Evolutionary conservation across 2,113 vertebrate species (phyloP).

Genomic region (Castor canadensis): DNA sequence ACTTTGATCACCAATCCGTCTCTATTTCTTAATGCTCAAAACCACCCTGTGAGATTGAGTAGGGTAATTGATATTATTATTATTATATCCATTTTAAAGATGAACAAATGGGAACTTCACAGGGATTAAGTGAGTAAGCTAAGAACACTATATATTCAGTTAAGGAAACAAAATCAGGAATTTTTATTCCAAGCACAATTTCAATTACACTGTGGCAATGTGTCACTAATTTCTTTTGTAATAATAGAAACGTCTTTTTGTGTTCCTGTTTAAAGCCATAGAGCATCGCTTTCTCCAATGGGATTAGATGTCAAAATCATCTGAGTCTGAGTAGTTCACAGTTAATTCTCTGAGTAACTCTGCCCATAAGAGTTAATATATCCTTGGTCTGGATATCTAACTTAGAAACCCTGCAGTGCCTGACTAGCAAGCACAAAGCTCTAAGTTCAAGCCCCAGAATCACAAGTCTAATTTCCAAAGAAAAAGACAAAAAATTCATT

Average conservation of each 20-base stretch:
- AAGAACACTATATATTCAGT: background rate
- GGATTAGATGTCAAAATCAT: background rate
- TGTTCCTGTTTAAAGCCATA: background rate
- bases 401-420: too few relatives aligned
- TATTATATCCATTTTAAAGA: background rate
- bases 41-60: background rate
- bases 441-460: too few relatives aligned
- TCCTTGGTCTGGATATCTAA: too few relatives aligned
- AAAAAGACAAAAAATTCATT: too few relatives aligned
- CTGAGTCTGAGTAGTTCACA: background rate
- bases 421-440: background rate
- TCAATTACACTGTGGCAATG: background rate
- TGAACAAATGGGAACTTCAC: background rate
- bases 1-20: background rate
- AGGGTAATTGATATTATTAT: background rate
- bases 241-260: background rate
- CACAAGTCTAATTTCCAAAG: too few relatives aligned
- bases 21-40: background rate
- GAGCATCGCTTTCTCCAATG: background rate
- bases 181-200: background rate
- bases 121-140: background rate
- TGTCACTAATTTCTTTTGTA: slow-evolving; percentile 13
- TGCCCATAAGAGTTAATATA: background rate
- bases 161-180: background rate
- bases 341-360: background rate